phyloP scores from a whole-genome alignment of 2,888 invertebrate species.

The Meghimatium bilineatum region DNA sequence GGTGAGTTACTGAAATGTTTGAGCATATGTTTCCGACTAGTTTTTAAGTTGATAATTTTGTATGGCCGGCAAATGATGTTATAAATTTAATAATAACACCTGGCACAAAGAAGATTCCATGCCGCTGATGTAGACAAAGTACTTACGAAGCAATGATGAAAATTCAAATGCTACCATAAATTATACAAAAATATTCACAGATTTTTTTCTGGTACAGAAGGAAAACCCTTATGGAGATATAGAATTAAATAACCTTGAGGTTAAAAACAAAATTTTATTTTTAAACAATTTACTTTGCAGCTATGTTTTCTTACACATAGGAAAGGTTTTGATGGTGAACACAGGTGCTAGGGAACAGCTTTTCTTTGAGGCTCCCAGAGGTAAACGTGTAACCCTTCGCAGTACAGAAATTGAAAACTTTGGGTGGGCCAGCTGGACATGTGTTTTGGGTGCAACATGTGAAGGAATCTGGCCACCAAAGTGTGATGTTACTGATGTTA shows the following conservation, averaged over 20 bases:
- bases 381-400: constrained; percentile 74
- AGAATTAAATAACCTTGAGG: not conserved
- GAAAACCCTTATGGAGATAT: too few relatives aligned
- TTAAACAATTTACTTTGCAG: not conserved
- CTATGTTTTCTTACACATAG: constrained; percentile 54
- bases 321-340: constrained; percentile 76
- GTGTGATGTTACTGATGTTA: constrained; percentile 78
- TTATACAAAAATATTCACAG: too few relatives aligned
- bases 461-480: constrained; percentile 78
- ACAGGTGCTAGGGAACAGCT: constrained; percentile 77
- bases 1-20: too few relatives aligned
- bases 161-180: too few relatives aligned
- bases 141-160: too few relatives aligned
- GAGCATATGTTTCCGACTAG: too few relatives aligned
- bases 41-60: too few relatives aligned
- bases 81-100: too few relatives aligned
- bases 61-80: too few relatives aligned
- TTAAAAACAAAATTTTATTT: not conserved
- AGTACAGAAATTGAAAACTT: constrained; percentile 74
- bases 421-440: constrained; percentile 77
- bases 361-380: constrained; percentile 78
- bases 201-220: too few relatives aligned
- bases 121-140: too few relatives aligned
- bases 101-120: too few relatives aligned
- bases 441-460: constrained; percentile 76